phyloP scores from a whole-genome alignment of 2,113 vertebrate genomes.

The Eolophus roseicapilla region DNA sequence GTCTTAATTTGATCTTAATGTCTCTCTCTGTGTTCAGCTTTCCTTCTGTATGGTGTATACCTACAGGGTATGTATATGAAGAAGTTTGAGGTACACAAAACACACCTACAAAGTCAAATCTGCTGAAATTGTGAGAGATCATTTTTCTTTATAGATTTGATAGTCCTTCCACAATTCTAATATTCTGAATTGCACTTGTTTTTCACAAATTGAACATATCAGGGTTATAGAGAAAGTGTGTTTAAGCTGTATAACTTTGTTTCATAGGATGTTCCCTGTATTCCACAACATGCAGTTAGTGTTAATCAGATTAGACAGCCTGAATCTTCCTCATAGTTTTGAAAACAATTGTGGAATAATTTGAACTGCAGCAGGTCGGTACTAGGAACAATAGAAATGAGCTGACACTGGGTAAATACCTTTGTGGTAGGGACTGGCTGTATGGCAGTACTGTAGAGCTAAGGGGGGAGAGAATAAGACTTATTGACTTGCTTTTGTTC shows the following conservation, averaged over 20 bases:
- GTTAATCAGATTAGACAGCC: conserved; percentile 40
- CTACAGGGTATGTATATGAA: background rate
- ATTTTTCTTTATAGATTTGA: background rate
- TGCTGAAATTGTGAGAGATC: background rate
- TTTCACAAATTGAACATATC: background rate
- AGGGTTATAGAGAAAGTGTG: background rate
- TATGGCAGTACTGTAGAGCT: background rate
- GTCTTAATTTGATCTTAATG: background rate
- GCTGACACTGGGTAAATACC: conserved; percentile 28
- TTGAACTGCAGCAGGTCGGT: conserved; percentile 15
- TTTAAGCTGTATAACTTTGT: background rate
- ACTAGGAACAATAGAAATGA: conserved; percentile 21
- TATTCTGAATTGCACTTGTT: background rate
- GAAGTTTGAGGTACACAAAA: background rate
- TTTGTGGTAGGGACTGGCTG: conserved; percentile 27
- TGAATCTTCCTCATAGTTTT: conserved; percentile 47
- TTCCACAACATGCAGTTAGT: background rate
- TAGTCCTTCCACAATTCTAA: background rate
- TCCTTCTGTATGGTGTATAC: background rate
- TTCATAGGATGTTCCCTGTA: background rate
- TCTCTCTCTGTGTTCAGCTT: background rate
- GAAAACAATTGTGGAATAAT: conserved; percentile 44
- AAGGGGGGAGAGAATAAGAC: conserved; percentile 29
- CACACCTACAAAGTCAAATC: background rate
- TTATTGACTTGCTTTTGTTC: conserved; percentile 47